Conservation (phyloP, 2,888 invertebrate species). For the Drosophila ustulata region DNA sequence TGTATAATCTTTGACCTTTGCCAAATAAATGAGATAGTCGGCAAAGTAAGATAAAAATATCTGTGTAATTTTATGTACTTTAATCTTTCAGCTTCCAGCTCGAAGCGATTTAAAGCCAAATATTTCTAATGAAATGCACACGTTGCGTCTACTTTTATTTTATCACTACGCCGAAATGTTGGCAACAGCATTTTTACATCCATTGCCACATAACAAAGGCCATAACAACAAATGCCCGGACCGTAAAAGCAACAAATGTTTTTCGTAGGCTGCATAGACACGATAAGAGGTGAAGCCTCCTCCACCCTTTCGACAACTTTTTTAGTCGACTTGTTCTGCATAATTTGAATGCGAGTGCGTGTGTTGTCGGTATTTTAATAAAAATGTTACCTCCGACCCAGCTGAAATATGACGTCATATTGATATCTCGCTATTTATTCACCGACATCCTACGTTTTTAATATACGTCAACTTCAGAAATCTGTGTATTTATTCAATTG, state of each 20-base stretch:
- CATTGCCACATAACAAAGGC: constrained; percentile 25
- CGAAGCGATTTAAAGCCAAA: neutral
- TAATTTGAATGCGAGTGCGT: constrained; percentile 22
- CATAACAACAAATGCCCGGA: constrained; percentile 19
- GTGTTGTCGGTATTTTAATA: constrained; percentile 51
- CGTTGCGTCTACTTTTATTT: neutral
- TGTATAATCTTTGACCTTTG: constrained; percentile 19
- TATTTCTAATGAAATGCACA: neutral
- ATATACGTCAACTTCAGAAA: constrained; percentile 31
- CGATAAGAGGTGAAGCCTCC: constrained; percentile 11
- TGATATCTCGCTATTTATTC: constrained; percentile 32
- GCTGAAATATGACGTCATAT: constrained; percentile 48
- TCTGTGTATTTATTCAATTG: constrained; percentile 10
- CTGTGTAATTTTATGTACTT: neutral
- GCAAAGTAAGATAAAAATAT: neutral
- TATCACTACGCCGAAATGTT: constrained; percentile 9
- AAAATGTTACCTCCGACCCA: constrained; percentile 49
- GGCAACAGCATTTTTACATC: constrained; percentile 27
- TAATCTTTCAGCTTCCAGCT: neutral
- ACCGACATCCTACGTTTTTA: constrained; percentile 37
- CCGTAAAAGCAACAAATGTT: constrained; percentile 39
- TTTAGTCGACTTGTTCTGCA: constrained; percentile 6
- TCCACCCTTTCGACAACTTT: neutral
- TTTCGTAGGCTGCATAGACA: constrained; percentile 22
- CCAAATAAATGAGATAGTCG: constrained; percentile 8